phyloP scores from a whole-genome alignment of 2,888 invertebrate species.

The Asteroscopus sphinx region DNA sequence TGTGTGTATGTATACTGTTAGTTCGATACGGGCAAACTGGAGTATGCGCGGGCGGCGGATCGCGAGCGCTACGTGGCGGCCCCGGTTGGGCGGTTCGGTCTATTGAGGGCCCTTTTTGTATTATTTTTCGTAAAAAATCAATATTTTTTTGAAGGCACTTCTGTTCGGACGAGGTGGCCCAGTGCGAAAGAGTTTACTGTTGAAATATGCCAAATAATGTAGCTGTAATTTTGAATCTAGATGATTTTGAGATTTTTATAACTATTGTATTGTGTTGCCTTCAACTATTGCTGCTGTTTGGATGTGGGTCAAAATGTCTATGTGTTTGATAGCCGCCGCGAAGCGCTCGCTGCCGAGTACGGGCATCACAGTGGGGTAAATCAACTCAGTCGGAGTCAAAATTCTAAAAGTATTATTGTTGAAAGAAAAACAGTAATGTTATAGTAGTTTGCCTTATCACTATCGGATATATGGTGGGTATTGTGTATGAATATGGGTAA shows the following conservation, averaged over 20 bases:
- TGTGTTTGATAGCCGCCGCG: constrained; percentile 92
- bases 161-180: constrained; percentile 98
- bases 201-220: constrained; percentile 69
- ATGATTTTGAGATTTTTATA: constrained; percentile 67
- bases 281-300: constrained; percentile 95
- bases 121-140: constrained; percentile 94
- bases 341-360: constrained; percentile 76
- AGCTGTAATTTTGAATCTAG: constrained; percentile 63
- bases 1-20: constrained; percentile 85
- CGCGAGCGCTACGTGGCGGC: constrained; percentile 80
- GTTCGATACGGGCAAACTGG: constrained; percentile 79
- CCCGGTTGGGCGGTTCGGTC: constrained; percentile 93
- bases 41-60: constrained; percentile 67
- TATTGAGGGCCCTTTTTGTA: constrained; percentile 96
- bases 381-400: constrained; percentile 56
- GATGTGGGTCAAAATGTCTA: constrained; percentile 92
- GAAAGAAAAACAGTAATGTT: constrained; percentile 37
- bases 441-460: constrained; percentile 56
- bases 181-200: constrained; percentile 91
- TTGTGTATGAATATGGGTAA: constrained; percentile 51
- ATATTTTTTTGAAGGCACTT: constrained; percentile 96
- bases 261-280: constrained; percentile 91
- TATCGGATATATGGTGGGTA: constrained; percentile 56
- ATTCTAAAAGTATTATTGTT: constrained; percentile 26
- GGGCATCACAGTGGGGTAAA: constrained; percentile 62